Evolutionary conservation across 2,888 invertebrate species (phyloP).

Genomic region (Spatulosminthurus flaviceps): DNA sequence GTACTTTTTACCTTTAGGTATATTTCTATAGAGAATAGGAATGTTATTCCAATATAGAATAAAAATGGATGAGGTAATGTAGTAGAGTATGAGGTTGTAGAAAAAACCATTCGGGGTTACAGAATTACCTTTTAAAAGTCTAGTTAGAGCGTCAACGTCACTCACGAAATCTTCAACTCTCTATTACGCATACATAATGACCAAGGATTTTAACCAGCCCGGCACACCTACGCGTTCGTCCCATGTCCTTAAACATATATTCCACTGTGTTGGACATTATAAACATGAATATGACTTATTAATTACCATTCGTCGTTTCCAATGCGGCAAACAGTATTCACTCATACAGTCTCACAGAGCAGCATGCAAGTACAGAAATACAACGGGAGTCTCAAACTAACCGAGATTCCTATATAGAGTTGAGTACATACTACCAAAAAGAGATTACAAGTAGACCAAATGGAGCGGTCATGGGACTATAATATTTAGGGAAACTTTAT

Average conservation of each 20-base stretch:
- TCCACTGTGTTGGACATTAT: slow-evolving; percentile 1
- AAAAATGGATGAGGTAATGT: no score
- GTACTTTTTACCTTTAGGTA: no score
- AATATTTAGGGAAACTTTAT: no score
- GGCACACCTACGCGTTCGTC: slow-evolving; percentile 3
- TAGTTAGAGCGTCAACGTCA: neutral
- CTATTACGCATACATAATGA: neutral
- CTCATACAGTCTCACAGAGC: neutral
- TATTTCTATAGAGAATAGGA: no score
- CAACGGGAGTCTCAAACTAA: no score
- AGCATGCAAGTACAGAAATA: neutral
- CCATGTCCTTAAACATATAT: neutral
- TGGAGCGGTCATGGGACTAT: no score
- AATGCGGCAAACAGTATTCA: slow-evolving; percentile 5
- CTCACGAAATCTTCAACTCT: slow-evolving; percentile 4
- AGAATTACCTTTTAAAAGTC: slow-evolving; percentile 13
- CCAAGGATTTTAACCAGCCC: neutral
- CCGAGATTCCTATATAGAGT: no score
- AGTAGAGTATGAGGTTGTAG: no score
- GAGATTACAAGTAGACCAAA: no score
- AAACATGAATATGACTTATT: slow-evolving; percentile 14
- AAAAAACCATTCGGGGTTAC: no score
- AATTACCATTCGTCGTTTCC: slow-evolving; percentile 4
- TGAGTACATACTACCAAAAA: no score
- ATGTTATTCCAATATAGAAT: no score